These are phyloP conservation scores for Eleutherodactylus coqui DNA, from an alignment of 2,797 vertebrate genomes.

Conservation along the genomic window DNA sequence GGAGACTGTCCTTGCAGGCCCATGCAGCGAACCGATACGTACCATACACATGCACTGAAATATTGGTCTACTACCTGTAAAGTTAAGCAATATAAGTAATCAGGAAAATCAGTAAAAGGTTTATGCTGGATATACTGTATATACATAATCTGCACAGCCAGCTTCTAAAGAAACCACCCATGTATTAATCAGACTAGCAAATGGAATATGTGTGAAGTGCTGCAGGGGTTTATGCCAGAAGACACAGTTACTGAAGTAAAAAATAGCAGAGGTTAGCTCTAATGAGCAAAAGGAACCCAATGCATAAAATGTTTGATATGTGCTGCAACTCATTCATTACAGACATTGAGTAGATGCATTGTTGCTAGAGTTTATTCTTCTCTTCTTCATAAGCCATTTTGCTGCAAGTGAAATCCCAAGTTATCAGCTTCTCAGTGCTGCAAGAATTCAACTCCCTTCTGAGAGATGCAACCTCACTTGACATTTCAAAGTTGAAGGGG, in stretches of 20 bases:
- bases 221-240: background rate
- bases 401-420: background rate
- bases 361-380: background rate
- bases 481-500: slow-evolving; percentile 9
- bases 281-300: no score
- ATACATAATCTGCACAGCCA: no score
- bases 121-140: no score
- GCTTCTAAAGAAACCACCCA: no score
- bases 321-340: background rate
- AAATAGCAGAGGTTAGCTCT: background rate
- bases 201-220: background rate
- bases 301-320: background rate
- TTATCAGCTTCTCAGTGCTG: background rate
- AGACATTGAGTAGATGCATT: background rate
- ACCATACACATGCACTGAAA: no score
- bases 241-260: background rate
- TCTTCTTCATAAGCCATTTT: background rate
- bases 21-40: no score
- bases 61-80: no score
- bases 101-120: no score
- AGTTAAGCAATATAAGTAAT: no score
- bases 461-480: background rate
- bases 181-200: no score
- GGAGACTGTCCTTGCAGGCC: no score
- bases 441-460: background rate